Percentiles rank a stretch among this genome's conserved stretches.
phyloP scores from a whole-genome alignment of 2,888 invertebrate species.

The Trisateles emortualis region DNA sequence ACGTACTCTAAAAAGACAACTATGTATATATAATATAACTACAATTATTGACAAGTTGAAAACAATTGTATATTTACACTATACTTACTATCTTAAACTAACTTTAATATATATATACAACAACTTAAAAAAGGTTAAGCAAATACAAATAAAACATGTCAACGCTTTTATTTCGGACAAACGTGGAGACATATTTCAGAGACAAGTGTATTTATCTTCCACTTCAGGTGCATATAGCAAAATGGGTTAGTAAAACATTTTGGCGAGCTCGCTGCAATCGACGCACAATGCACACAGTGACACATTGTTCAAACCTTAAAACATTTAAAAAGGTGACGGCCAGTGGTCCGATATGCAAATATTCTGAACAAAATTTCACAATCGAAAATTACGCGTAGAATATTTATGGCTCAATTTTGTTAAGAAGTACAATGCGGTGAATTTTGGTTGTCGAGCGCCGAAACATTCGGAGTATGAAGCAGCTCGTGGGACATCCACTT shows the following conservation, averaged over 20 bases:
- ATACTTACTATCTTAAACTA: too few species aligned
- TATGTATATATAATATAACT: too few species aligned
- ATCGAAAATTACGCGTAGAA: slow-evolving; percentile 78
- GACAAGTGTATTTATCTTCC: slow-evolving; percentile 32
- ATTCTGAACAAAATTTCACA: slow-evolving; percentile 62
- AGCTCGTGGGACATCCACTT: slow-evolving; percentile 66
- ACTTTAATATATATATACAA: too few species aligned
- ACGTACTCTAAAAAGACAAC: too few species aligned
- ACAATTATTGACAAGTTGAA: too few species aligned
- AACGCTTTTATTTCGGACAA: slow-evolving; percentile 13
- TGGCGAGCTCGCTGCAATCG: slow-evolving; percentile 15
- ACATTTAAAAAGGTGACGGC: slow-evolving; percentile 46
- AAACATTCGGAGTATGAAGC: slow-evolving; percentile 67
- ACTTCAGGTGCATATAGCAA: slow-evolving; percentile 28
- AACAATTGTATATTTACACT: too few species aligned
- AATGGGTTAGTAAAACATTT: slow-evolving; percentile 45
- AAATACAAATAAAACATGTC: slow-evolving; percentile 10
- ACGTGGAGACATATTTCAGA: slow-evolving; percentile 18
- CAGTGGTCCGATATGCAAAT: slow-evolving; percentile 70
- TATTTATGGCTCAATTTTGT: slow-evolving; percentile 83
- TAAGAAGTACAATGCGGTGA: slow-evolving; percentile 65
- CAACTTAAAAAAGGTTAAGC: slow-evolving; percentile 3
- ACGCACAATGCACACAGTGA: slow-evolving; percentile 27
- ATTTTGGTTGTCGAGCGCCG: slow-evolving; percentile 62
- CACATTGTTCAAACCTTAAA: slow-evolving; percentile 40